Conservation (phyloP, 1,140 invertebrate genomes). For the Arion vulgaris region DNA sequence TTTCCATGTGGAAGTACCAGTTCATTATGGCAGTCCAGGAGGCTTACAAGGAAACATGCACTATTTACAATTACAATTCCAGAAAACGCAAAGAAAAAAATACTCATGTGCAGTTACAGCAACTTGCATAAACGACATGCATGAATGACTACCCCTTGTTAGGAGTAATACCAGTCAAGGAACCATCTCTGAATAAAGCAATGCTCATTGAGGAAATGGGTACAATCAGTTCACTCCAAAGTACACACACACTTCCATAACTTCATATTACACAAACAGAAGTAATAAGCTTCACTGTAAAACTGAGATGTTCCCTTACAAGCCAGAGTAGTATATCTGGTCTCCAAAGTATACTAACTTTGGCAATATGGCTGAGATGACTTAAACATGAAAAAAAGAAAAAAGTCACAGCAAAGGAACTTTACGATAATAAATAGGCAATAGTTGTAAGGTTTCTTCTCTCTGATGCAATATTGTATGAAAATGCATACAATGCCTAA, state of each 20-base stretch:
- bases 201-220: neutral
- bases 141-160: neutral
- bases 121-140: slow-evolving; percentile 3
- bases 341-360: neutral
- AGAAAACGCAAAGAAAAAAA: neutral
- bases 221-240: neutral
- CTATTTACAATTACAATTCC: slow-evolving; percentile 28
- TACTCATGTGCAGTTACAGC: slow-evolving; percentile 7
- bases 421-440: slow-evolving; percentile 31
- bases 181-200: neutral
- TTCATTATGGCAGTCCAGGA: slow-evolving; percentile 24
- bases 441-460: slow-evolving; percentile 37
- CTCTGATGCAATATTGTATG: neutral
- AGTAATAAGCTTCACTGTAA: slow-evolving; percentile 1
- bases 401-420: slow-evolving; percentile 33
- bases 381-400: slow-evolving; percentile 1
- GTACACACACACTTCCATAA: neutral
- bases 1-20: slow-evolving; percentile 40
- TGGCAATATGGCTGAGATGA: neutral
- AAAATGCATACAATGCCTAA: slow-evolving; percentile 15
- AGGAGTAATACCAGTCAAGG: neutral
- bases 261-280: neutral
- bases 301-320: slow-evolving; percentile 38
- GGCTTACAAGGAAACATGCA: slow-evolving; percentile 41
- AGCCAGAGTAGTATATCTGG: slow-evolving; percentile 20